Evolutionary conservation across 2,113 vertebrate genomes (phyloP).

Genomic region (Oryzias javanicus): DNA sequence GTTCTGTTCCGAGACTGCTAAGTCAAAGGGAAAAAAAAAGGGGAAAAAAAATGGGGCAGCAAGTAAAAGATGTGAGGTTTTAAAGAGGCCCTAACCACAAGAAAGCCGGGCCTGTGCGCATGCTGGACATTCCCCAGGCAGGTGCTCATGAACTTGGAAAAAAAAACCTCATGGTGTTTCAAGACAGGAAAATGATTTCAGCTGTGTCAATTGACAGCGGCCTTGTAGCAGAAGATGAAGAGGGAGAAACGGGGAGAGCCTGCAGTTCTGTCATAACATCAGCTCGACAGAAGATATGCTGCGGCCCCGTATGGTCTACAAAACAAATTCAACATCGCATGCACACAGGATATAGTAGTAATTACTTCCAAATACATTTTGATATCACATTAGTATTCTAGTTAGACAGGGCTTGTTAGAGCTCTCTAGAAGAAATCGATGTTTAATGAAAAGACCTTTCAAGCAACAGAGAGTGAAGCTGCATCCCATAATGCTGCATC

Average conservation of each 20-base stretch:
- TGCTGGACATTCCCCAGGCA: constrained; percentile 56
- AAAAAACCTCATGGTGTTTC: constrained; percentile 42
- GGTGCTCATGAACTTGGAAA: constrained; percentile 49
- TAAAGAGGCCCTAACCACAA: constrained; percentile 71
- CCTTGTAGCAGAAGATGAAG: constrained; percentile 69
- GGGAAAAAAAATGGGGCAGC: constrained; percentile 42
- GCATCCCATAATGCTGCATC: constrained; percentile 34
- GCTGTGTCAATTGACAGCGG: constrained; percentile 72
- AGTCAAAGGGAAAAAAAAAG: constrained; percentile 2
- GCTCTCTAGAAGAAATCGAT: constrained; percentile 41
- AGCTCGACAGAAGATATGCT: constrained; percentile 41
- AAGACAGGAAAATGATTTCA: constrained; percentile 72
- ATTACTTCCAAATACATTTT: constrained; percentile 64
- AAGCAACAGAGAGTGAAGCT: constrained; percentile 14
- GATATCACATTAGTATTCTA: constrained; percentile 22
- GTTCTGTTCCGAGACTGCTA: constrained; percentile 44
- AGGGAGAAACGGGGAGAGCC: constrained; percentile 48
- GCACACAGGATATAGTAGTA: constrained; percentile 56
- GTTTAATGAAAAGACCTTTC: constrained; percentile 43
- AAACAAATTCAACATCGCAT: constrained; percentile 34
- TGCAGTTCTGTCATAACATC: constrained; percentile 56
- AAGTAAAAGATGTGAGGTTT: constrained; percentile 66
- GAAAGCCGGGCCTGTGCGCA: constrained; percentile 63
- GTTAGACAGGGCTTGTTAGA: constrained; percentile 42
- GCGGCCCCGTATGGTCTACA: constrained; percentile 33